These are phyloP conservation scores for Catharus ustulatus DNA, from an alignment of 2,797 vertebrate species.

Conservation along the genomic window DNA sequence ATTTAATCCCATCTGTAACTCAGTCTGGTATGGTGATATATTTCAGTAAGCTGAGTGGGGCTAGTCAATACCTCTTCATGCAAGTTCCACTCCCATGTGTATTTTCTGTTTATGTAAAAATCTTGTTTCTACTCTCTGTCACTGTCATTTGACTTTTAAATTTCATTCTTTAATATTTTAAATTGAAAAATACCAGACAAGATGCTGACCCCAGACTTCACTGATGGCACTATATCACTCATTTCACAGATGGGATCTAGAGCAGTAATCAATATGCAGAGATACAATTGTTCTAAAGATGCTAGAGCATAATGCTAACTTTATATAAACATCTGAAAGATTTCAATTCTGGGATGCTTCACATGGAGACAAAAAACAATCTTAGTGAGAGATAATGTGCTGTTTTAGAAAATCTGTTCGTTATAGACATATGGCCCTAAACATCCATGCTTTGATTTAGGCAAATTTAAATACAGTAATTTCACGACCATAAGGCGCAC, in stretches of 20 bases:
- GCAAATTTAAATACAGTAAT: neutral
- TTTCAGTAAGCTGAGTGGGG: neutral
- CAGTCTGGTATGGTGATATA: neutral
- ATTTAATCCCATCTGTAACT: neutral
- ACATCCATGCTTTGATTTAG: neutral
- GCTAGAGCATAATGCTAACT: neutral
- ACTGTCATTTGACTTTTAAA: neutral
- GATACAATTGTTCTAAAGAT: neutral
- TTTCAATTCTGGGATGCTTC: neutral
- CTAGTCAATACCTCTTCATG: neutral
- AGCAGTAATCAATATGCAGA: neutral
- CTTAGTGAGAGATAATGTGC: neutral
- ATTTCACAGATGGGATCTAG: neutral
- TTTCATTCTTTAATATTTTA: neutral
- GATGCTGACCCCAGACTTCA: neutral
- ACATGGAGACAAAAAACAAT: neutral
- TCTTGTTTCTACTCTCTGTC: neutral
- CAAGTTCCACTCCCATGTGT: neutral
- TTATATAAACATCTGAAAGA: neutral
- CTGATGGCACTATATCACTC: neutral
- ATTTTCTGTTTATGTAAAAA: neutral
- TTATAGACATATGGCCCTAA: neutral
- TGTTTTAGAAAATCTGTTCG: neutral
- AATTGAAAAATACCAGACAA: neutral
- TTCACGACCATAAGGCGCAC: no score